Evolutionary conservation across 2,797 vertebrate species (phyloP).

Genomic region (Artibeus lituratus): DNA sequence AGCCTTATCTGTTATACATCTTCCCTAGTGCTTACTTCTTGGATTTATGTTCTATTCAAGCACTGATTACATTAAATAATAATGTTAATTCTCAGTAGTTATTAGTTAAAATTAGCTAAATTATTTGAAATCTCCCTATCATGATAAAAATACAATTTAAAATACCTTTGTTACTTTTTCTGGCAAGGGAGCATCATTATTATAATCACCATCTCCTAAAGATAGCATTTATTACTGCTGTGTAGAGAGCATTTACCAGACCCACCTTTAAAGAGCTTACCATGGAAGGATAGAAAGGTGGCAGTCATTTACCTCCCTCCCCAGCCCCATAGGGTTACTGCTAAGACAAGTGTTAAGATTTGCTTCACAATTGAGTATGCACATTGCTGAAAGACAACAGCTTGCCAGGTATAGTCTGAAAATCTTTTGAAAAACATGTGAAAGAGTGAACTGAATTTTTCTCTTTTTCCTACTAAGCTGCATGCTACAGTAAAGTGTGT

Average conservation of each 20-base stretch:
- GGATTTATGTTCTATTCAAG: conserved; percentile 62
- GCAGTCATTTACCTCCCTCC: conserved; percentile 23
- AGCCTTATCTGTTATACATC: conserved; percentile 54
- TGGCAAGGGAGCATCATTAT: conserved; percentile 53
- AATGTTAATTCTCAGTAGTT: conserved; percentile 73
- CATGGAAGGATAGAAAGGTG: neutral
- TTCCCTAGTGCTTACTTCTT: conserved; percentile 56
- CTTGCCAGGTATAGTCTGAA: conserved; percentile 19
- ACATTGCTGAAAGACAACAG: neutral
- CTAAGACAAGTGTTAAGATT: conserved; percentile 33
- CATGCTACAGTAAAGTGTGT: neutral
- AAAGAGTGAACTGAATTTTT: conserved; percentile 23
- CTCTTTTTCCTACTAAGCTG: neutral
- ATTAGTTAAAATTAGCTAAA: conserved; percentile 71
- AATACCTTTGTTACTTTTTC: conserved; percentile 65
- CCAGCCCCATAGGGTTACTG: neutral
- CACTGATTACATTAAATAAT: conserved; percentile 71
- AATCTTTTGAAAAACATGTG: conserved; percentile 5
- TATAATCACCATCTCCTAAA: conserved; percentile 53
- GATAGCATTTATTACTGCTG: conserved; percentile 60
- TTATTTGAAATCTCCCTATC: conserved; percentile 69
- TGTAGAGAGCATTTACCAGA: conserved; percentile 6
- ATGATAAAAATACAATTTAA: conserved; percentile 69
- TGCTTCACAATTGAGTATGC: conserved; percentile 25
- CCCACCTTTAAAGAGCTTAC: conserved; percentile 3